A percentile compares a stretch with the other conserved stretches of the same genome.
These are phyloP conservation scores for Synanceia verrucosa DNA, from an alignment of 2,797 vertebrate species.

Conservation along the genomic window DNA sequence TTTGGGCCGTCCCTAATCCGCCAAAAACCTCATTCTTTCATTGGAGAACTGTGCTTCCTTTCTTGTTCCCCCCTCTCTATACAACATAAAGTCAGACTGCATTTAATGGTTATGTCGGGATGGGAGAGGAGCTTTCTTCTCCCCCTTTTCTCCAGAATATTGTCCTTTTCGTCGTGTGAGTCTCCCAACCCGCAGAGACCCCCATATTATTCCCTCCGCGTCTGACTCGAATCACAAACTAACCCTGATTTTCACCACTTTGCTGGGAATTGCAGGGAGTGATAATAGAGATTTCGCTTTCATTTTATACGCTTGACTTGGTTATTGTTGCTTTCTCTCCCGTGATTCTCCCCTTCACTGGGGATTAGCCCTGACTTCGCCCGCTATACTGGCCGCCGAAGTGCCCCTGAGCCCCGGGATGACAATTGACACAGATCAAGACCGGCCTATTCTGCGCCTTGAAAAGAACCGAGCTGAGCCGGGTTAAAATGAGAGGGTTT, in stretches of 20 bases:
- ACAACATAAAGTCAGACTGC: conserved; percentile 99
- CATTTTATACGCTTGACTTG: conserved; percentile 99
- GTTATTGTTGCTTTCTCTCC: conserved; percentile 99
- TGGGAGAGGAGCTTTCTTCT: conserved; percentile 95
- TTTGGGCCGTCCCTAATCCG: conserved; percentile 87
- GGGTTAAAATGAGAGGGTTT: conserved; percentile 78
- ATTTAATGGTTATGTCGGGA: conserved; percentile 99
- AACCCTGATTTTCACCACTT: conserved; percentile 96
- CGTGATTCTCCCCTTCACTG: conserved; percentile 93
- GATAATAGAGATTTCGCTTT: conserved; percentile 99
- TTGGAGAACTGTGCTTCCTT: conserved; percentile 88
- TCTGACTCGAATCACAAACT: conserved; percentile 99
- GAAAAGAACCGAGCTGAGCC: conserved; percentile 84
- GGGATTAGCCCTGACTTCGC: conserved; percentile 99
- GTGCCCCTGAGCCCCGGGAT: conserved; percentile 92
- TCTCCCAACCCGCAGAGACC: conserved; percentile 96
- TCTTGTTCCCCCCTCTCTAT: conserved; percentile 89
- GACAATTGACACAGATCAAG: conserved; percentile 99
- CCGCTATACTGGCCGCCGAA: conserved; percentile 94
- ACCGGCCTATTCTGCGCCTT: conserved; percentile 88
- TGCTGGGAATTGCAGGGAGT: conserved; percentile 97
- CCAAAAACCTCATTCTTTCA: conserved; percentile 88
- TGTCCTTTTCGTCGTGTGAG: conserved; percentile 98
- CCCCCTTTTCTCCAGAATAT: conserved; percentile 91
- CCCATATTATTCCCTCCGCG: conserved; percentile 92